Base-by-base conservation (phyloP, 2,888 invertebrate genomes). In the Ophonus ardosiacus region DNA sequence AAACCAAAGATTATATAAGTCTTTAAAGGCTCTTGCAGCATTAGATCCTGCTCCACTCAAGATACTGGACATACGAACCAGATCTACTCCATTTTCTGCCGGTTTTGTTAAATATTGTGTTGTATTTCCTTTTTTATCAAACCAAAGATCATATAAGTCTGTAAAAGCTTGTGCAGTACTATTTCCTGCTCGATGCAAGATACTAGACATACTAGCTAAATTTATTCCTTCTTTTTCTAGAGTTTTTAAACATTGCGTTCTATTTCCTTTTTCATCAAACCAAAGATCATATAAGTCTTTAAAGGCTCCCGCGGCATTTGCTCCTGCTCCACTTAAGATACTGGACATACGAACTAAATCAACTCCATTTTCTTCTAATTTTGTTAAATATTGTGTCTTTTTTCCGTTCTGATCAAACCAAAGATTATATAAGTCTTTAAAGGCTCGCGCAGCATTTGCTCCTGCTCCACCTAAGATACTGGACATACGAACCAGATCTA, bases 271-370 rank as follows among this genome's bases (percentile, higher is more conserved):
- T 40, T 85, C 87, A 80, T 88, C 87, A 87, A 90, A 88, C 87
- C 88, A 89, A 78, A 89, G 84, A 81, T 87, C 86, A 87, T 88
- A 88, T 85, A 89, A 88, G 85, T 88, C 87, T 88, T 89, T 87
- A 86, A 89, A 89, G 81, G 88, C 87, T 85, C 85, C 86, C 21
- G 86, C 68, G 86, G 87, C 87, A 81, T 88, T 87, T 76, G 86
- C 86, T 86, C 89, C 86, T 87, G 86, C 86, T 38, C 86, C 85
- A 86, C 85, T 82, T 86, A 86, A 87, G 83, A 86, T 87, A 85
- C 87, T 80, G 61, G 86, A 85, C 63, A 86, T 83, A 80, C 85
- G 85, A 85, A 24, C 2, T 57, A 82, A 15, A 38, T 85, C 59
- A 82, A 86, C 85, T 86, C 84, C 51, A 68, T 71, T 85, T 87